These are phyloP conservation scores for Typhlomys cinereus DNA, from an alignment of 2,113 vertebrate genomes.

Conservation along the genomic window DNA sequence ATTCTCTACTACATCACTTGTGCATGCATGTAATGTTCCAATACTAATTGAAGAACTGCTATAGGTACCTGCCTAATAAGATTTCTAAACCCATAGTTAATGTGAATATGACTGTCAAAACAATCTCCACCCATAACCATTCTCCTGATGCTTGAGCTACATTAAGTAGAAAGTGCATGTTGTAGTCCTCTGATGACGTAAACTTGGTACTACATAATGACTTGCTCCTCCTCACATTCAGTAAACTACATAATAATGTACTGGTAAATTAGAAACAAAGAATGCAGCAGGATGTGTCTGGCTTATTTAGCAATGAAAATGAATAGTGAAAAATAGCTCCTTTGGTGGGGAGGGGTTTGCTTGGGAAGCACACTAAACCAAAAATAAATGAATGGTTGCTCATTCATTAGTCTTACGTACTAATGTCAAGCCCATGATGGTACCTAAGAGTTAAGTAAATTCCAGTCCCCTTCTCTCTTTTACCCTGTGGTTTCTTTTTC, in stretches of 20 bases:
- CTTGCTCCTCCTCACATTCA: slow-evolving; percentile 78
- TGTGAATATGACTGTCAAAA: slow-evolving; percentile 85
- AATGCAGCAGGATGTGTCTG: background rate
- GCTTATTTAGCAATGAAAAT: background rate
- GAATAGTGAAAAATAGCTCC: background rate
- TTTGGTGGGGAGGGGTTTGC: background rate
- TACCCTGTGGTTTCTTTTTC: background rate
- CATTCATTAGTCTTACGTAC: background rate
- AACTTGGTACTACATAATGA: slow-evolving; percentile 88
- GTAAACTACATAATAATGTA: slow-evolving; percentile 80
- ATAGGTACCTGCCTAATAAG: slow-evolving; percentile 85
- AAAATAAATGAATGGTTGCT: background rate
- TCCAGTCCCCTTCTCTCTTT: background rate
- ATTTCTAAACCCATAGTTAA: slow-evolving; percentile 92
- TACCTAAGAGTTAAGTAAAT: background rate
- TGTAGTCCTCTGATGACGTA: slow-evolving; percentile 91
- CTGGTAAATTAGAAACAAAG: slow-evolving; percentile 83
- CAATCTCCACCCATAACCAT: slow-evolving; percentile 83
- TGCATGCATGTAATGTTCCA: slow-evolving; percentile 90
- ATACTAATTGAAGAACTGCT: slow-evolving; percentile 83
- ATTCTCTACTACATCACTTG: slow-evolving; percentile 83
- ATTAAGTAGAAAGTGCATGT: slow-evolving; percentile 94
- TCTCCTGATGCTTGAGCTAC: slow-evolving; percentile 90
- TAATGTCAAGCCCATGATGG: background rate
- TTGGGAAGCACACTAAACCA: background rate